Base-by-base conservation (phyloP, 2,797 vertebrate species). In the Argyrosomus regius region DNA sequence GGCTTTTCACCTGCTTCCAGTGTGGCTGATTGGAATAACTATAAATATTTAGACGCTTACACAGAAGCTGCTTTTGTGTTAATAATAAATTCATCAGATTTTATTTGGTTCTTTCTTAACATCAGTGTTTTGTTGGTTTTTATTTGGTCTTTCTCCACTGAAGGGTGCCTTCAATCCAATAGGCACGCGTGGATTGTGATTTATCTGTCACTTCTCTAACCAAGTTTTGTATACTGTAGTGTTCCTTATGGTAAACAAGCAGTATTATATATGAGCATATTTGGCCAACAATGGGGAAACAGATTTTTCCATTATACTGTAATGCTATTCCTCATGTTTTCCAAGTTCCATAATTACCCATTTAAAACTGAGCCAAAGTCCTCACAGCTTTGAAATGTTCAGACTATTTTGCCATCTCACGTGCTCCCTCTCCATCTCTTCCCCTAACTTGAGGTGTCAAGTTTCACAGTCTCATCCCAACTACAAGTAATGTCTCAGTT, bases 401-500 rank as follows among this genome's bases (percentile, higher is more conserved):
- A 28, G 4, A 39, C 16, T 66, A 17, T 17, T 54, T 65, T 41
- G 41, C 35, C 18, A 49, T 67, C 16, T 56, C 24, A 0, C 28
- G 26, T 16, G 10, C 22, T 12, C 20, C 31, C 5, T 56, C 39
- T 61, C 6, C 26, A 10, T 49, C 28, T 53, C 17, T 61, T 43
- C 49, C 24, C 60, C 10, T 26, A 58, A 84, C 61, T 75, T 73
- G 1, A 63, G 28, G 39, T 75, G 65, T 68, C 53, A 73, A 45
- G 24, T 64, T 57, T 64, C 52, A 46, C 24, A 50, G 7, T 75
- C 64, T 74, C 39, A 67, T 82, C 68, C 26, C 39, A 52, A 22
- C 49, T 72, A 43, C 78, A 84, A 78, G 75, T 81, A 53, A 53
- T 58, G 72, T 80, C 57, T 78, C 74, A 66, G 86, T 89, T 87